A percentile compares a stretch with the other conserved stretches of the same genome.
phyloP scores from a whole-genome alignment of 2,113 vertebrate species.

The Suncus etruscus region DNA sequence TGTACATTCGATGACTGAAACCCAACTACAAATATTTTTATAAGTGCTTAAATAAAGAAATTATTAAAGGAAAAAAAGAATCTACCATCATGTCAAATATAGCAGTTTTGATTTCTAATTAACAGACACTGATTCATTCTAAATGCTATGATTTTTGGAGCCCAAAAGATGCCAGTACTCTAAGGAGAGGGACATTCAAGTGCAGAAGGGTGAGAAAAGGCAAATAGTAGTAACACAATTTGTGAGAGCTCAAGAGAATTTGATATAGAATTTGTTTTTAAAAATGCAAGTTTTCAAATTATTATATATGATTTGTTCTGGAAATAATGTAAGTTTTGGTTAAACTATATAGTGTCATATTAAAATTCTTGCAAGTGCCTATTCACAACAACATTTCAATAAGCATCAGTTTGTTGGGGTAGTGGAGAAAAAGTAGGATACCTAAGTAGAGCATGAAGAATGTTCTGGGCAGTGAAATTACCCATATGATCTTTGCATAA shows the following conservation, averaged over 20 bases:
- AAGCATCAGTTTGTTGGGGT: background rate
- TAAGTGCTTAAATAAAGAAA: no score
- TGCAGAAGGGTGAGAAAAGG: conserved; percentile 14
- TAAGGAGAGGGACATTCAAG: background rate
- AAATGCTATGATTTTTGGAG: conserved; percentile 42
- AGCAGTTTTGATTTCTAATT: conserved; percentile 44
- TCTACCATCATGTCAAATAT: conserved; percentile 19
- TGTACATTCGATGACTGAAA: no score
- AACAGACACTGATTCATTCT: conserved; percentile 44
- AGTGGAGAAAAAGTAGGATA: background rate
- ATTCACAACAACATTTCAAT: conserved; percentile 52
- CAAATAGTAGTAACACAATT: conserved; percentile 35
- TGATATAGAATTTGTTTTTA: background rate
- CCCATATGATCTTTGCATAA: background rate
- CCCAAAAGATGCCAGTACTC: conserved; percentile 60
- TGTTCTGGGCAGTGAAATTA: background rate
- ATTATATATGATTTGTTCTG: conserved; percentile 36
- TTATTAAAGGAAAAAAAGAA: no score
- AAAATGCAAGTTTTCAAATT: conserved; percentile 57
- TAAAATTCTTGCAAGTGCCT: conserved; percentile 36
- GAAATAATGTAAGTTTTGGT: conserved; percentile 44
- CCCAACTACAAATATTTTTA: no score
- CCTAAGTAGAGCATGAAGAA: background rate
- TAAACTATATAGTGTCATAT: conserved; percentile 43
- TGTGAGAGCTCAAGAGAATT: conserved; percentile 11